Conservation (phyloP, 2,888 invertebrate species). For the Masnerella sp. region DNA sequence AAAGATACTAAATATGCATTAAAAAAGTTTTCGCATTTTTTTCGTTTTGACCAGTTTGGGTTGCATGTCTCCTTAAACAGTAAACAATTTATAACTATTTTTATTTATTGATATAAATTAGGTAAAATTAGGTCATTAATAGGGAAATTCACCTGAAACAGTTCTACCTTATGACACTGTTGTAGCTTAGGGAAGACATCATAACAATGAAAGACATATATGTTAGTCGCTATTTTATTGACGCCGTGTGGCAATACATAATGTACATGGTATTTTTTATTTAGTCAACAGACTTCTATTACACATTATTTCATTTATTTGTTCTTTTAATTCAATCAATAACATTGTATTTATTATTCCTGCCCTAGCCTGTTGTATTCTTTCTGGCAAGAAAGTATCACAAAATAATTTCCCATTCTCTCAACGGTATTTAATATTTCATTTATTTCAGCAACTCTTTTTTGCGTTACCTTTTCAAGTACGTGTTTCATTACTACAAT, state of each 20-base stretch:
- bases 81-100: no score
- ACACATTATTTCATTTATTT: slow-evolving; percentile 68
- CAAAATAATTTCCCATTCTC: slow-evolving; percentile 76
- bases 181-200: no score
- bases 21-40: no score
- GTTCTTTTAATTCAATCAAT: slow-evolving; percentile 72
- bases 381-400: slow-evolving; percentile 77
- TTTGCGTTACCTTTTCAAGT: slow-evolving; percentile 30
- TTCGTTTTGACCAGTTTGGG: no score
- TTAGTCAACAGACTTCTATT: slow-evolving; percentile 75
- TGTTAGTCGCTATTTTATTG: slow-evolving; percentile 76
- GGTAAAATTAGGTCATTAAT: no score
- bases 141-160: no score
- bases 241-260: slow-evolving; percentile 76
- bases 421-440: slow-evolving; percentile 75
- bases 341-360: slow-evolving; percentile 74
- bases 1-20: no score
- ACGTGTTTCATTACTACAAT: slow-evolving; percentile 43
- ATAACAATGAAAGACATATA: slow-evolving; percentile 2
- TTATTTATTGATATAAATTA: no score
- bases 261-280: slow-evolving; percentile 76
- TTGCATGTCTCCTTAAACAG: no score
- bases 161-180: no score
- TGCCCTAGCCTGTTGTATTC: slow-evolving; percentile 76
- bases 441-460: slow-evolving; percentile 60